A percentile compares a stretch with the other conserved stretches of the same genome.
These are phyloP conservation scores for Philereme transversata DNA, from an alignment of 2,888 invertebrate species.

Conservation along the genomic window DNA sequence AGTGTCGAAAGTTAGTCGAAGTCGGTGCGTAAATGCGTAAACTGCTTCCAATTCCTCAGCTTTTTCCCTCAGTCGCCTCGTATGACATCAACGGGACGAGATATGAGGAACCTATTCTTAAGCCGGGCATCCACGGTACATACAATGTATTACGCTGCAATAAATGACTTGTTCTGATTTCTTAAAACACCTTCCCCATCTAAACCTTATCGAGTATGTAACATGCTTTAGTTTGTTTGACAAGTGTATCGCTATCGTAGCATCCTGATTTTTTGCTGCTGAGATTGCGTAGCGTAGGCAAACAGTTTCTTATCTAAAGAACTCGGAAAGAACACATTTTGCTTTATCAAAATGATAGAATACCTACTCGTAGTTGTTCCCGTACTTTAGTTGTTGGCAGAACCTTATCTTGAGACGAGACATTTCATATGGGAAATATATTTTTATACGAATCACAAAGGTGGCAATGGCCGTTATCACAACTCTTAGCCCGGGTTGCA, in stretches of 20 bases:
- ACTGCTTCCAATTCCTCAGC: too few species aligned
- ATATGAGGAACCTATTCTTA: too few species aligned
- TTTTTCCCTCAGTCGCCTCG: too few species aligned
- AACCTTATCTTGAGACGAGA: constrained; percentile 30
- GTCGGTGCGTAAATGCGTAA: too few species aligned
- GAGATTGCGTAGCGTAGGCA: constrained; percentile 66
- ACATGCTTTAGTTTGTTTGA: constrained; percentile 42
- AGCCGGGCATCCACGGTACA: too few species aligned
- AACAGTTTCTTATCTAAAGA: constrained; percentile 68
- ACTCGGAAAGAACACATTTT: constrained; percentile 58
- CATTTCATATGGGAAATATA: constrained; percentile 32
- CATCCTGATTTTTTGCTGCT: constrained; percentile 73
- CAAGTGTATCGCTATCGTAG: constrained; percentile 59
- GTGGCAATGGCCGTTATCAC: neutral
- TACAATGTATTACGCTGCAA: too few species aligned
- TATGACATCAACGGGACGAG: too few species aligned
- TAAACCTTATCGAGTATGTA: constrained; percentile 10
- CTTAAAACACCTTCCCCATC: neutral
- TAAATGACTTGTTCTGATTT: too few species aligned
- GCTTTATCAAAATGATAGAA: constrained; percentile 68
- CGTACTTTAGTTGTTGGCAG: constrained; percentile 34
- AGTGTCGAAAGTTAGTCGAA: too few species aligned
- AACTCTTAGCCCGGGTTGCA: too few species aligned
- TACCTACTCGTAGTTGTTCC: constrained; percentile 43
- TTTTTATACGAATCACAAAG: constrained; percentile 13